Base-by-base conservation (phyloP, 92 coral and sea anemone species). In the Epizoanthus stellaris region DNA sequence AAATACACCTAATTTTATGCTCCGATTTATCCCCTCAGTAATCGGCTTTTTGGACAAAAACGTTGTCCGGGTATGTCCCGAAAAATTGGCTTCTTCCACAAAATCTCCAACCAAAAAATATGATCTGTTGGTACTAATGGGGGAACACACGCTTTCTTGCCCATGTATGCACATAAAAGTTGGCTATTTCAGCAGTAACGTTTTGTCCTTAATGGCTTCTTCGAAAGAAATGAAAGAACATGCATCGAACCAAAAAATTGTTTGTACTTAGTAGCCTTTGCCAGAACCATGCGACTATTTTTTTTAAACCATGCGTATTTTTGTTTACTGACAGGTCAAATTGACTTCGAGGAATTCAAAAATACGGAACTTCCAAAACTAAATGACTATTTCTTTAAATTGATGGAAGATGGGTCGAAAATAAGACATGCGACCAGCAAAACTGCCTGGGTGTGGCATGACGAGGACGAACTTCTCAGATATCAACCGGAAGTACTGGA, bases 381-480 rank as follows among this genome's bases (percentile, higher is more conserved):
- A 13, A 88, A 86, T 69, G 88, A 90, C 4, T 92, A 94, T 67
- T 60, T 94, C 53, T 68, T 54, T 38, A 90, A 85, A 52, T 79
- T 85, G 62, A 90, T 94, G 63, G 74, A 92, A 17, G 88, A 92
- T 47, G 72, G 59, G 36, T 56, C 86, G 12, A 79, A 75, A 67
- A 73, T 87, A 56, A 90, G 98, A 59, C 92, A 82, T 65, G 87
- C 98, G 8, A 76, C 76, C 17, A 90, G 87, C 77, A 89, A 75
- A 68, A 88, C 60, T 52, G 92, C 92, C 5, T 94, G 98, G 98
- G 75, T 94, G 34, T 94, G 98, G 98, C 98, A 94, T 59, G 98
- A 94, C 59, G 92, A 94, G 15, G 98, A 94, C 25, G 98, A 94
- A 53, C 82, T 94, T 45, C 89, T 94, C 0, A 77, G 95, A 85